A percentile compares a stretch with the other conserved stretches of the same genome.
These are phyloP conservation scores for Agrochola lychnidis DNA, from an alignment of 2,888 invertebrate species.

Conservation along the genomic window DNA sequence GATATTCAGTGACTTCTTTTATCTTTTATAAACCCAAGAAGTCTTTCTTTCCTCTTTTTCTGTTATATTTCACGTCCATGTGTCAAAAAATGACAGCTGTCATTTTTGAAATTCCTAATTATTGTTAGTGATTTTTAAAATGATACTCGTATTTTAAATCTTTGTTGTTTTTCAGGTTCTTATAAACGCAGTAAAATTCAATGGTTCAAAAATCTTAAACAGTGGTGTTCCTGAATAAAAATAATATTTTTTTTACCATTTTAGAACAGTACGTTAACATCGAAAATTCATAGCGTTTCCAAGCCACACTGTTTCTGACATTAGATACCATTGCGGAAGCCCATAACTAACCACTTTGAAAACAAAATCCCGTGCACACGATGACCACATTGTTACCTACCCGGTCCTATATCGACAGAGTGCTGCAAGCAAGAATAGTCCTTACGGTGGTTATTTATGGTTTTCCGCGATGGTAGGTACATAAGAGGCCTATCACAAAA, in stretches of 20 bases:
- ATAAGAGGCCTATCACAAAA: background rate
- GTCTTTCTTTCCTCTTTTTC: background rate
- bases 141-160: background rate
- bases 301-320: background rate
- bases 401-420: too few relatives aligned
- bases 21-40: background rate
- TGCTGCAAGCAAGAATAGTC: too few relatives aligned
- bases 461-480: background rate
- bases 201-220: background rate
- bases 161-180: background rate
- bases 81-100: slow-evolving; percentile 29
- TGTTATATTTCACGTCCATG: slow-evolving; percentile 23
- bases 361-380: too few relatives aligned
- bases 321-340: background rate
- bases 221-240: background rate
- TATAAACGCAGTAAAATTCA: background rate
- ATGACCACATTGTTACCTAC: too few relatives aligned
- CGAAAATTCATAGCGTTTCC: background rate
- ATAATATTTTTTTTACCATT: background rate
- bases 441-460: too few relatives aligned
- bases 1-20: background rate
- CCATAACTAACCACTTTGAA: too few relatives aligned
- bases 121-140: slow-evolving; percentile 22
- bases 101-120: background rate
- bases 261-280: background rate